Evolutionary conservation across 1,140 invertebrate species (phyloP).

Genomic region (Ericerus pela): DNA sequence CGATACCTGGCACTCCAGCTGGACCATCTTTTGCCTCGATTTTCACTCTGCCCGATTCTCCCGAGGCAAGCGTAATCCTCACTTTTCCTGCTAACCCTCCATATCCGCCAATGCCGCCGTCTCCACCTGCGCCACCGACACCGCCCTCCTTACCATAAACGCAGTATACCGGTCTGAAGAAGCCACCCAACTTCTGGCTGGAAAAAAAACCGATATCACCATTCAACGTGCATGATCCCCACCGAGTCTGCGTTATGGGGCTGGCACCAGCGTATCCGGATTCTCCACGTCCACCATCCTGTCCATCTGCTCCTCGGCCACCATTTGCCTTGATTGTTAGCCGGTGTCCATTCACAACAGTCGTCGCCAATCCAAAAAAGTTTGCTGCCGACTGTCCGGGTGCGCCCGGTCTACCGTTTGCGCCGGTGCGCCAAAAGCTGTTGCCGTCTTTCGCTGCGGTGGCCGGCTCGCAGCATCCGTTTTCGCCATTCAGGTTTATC

Average conservation of each 20-base stretch:
- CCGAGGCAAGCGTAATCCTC: background rate
- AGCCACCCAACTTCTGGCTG: too few relatives aligned
- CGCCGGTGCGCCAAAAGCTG: background rate
- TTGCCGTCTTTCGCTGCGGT: background rate
- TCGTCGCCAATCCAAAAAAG: slow-evolving; percentile 7
- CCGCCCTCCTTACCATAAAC: background rate
- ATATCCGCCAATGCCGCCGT: slow-evolving; percentile 8
- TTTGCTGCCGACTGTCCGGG: background rate
- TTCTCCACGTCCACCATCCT: slow-evolving; percentile 4
- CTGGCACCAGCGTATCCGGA: background rate
- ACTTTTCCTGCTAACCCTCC: slow-evolving; percentile 1
- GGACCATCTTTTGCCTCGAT: background rate
- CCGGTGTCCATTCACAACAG: background rate
- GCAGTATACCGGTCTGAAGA: too few relatives aligned
- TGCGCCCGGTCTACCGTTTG: background rate
- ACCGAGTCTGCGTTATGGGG: background rate
- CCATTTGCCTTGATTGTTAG: background rate
- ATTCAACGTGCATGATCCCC: too few relatives aligned
- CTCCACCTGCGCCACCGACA: background rate
- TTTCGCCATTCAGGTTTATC: slow-evolving; percentile 2
- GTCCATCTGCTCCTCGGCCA: slow-evolving; percentile 1
- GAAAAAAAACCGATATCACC: too few relatives aligned
- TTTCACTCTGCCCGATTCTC: background rate
- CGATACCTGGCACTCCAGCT: background rate
- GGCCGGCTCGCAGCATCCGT: background rate